These are phyloP conservation scores for Labeo rohita DNA, from an alignment of 2,113 vertebrate genomes.

Conservation along the genomic window DNA sequence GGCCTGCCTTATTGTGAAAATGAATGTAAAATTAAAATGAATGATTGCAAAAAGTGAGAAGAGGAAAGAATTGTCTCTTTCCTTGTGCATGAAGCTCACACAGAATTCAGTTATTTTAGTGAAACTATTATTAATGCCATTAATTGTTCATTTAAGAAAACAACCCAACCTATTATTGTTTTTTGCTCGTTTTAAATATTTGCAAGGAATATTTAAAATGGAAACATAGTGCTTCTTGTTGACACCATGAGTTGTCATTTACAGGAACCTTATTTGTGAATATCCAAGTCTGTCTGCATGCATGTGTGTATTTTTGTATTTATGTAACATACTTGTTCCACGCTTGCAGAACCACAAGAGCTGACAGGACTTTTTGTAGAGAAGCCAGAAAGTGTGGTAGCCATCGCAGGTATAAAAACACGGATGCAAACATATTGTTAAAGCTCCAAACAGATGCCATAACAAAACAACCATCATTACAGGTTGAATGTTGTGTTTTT, in stretches of 20 bases:
- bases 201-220: conserved; percentile 26
- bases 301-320: background rate
- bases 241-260: background rate
- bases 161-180: background rate
- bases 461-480: background rate
- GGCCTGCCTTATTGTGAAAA: background rate
- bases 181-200: conserved; percentile 34
- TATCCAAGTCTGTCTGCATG: conserved; percentile 11
- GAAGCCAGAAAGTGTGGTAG: conserved; percentile 31
- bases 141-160: background rate
- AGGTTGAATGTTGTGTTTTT: background rate
- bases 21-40: background rate
- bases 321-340: background rate
- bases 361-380: conserved; percentile 53
- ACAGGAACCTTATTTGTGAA: background rate
- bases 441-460: background rate
- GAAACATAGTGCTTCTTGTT: background rate
- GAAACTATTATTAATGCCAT: background rate
- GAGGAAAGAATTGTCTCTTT: background rate
- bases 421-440: background rate
- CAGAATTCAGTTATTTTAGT: background rate
- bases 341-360: conserved; percentile 26
- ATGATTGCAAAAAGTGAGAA: background rate
- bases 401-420: conserved; percentile 41
- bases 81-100: conserved; percentile 12